Conservation (phyloP, 1,140 invertebrate genomes). For the Sycophaga agraensis region DNA sequence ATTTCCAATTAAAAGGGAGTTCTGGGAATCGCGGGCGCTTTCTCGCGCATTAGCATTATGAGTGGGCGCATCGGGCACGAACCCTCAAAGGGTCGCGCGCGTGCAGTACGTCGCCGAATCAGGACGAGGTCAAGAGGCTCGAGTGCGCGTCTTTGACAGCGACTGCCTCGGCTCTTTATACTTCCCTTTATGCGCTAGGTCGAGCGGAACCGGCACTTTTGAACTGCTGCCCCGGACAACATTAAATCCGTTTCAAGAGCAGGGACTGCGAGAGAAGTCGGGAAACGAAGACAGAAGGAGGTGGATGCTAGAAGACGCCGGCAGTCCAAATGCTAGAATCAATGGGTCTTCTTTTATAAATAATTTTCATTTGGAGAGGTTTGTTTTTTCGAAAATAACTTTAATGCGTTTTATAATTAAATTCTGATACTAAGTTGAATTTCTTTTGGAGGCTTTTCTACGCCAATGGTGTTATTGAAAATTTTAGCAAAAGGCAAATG, state of each 20-base stretch:
- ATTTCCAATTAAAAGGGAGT: conserved; percentile 7
- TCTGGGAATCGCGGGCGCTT: conserved; percentile 1
- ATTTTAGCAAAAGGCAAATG: no score
- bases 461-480: no score
- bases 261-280: not conserved
- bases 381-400: no score
- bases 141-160: not conserved
- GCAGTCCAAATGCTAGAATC: no score
- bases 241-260: conserved; percentile 5
- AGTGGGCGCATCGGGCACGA: not conserved
- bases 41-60: conserved; percentile 4
- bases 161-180: not conserved
- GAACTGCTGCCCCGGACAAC: not conserved
- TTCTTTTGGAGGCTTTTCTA: no score
- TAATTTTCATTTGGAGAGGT: no score
- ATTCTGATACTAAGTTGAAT: no score
- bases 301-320: no score
- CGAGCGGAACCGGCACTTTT: conserved; percentile 8
- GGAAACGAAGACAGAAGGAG: not conserved
- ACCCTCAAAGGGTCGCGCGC: no score
- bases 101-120: not conserved
- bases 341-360: no score
- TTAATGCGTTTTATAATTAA: no score
- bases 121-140: conserved; percentile 11
- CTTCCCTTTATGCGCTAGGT: not conserved